These are phyloP conservation scores for Urocyon cinereoargenteus DNA, from an alignment of 2,797 vertebrate genomes.

Conservation along the genomic window DNA sequence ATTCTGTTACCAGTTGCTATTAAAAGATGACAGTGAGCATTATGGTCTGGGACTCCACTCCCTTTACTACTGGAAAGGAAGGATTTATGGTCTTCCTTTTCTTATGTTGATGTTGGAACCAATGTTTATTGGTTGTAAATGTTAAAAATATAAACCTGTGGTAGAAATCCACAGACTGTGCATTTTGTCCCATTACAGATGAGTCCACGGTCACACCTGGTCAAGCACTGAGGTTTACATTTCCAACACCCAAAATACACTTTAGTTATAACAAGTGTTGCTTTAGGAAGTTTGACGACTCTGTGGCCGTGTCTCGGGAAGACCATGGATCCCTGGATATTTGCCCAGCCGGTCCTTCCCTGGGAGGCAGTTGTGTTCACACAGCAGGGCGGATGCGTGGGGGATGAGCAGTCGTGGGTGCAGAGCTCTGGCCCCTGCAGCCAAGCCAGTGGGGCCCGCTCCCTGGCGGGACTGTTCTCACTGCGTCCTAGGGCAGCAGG, in stretches of 20 bases:
- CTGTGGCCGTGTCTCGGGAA: background rate
- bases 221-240: background rate
- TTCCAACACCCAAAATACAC: background rate
- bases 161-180: background rate
- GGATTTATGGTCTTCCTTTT: conserved; percentile 50
- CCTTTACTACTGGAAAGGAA: background rate
- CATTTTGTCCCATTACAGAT: background rate
- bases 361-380: background rate
- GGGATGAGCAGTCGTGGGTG: fast-evolving
- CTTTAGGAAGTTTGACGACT: fast-evolving
- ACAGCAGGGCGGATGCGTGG: fast-evolving
- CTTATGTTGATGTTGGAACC: conserved; percentile 68
- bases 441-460: background rate
- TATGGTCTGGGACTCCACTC: background rate
- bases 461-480: fast-evolving
- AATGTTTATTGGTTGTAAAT: conserved; percentile 68
- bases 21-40: background rate
- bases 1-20: fast-evolving
- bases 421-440: background rate
- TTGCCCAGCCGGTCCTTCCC: background rate
- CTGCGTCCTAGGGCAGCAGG: background rate
- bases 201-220: conserved; percentile 35
- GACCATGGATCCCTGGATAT: background rate
- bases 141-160: conserved; percentile 66
- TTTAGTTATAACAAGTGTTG: fast-evolving